Percentiles rank a stretch among this genome's conserved stretches.
These are phyloP conservation scores for Labeo catla DNA, from an alignment of 2,113 vertebrate genomes.

Conservation along the genomic window DNA sequence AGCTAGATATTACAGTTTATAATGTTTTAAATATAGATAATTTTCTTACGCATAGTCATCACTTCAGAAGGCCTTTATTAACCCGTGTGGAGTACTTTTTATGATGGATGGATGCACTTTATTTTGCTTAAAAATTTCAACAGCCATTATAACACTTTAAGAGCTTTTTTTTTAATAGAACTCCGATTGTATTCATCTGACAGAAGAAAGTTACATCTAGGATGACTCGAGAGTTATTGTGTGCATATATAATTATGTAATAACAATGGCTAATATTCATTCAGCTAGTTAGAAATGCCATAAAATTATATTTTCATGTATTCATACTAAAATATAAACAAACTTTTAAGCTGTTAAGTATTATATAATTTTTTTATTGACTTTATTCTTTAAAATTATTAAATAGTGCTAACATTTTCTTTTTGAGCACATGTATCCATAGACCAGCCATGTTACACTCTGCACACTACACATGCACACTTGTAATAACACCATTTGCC, in stretches of 20 bases:
- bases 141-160: too few species aligned
- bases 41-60: too few species aligned
- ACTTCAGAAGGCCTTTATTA: too few species aligned
- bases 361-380: not conserved
- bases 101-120: too few species aligned
- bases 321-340: not conserved
- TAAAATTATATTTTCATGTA: not conserved
- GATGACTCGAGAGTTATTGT: too few species aligned
- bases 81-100: too few species aligned
- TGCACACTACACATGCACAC: not conserved
- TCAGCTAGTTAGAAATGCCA: not conserved
- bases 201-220: too few species aligned
- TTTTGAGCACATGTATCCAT: not conserved
- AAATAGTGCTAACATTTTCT: not conserved
- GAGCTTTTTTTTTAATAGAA: too few species aligned
- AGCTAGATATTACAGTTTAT: too few species aligned
- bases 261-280: not conserved
- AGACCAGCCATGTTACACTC: not conserved
- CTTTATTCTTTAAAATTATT: not conserved
- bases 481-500: conserved; percentile 2
- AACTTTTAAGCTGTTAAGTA: not conserved
- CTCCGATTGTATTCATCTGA: too few species aligned
- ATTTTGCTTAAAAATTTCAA: too few species aligned
- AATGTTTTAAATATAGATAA: too few species aligned
- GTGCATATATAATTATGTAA: not conserved